Conservation (phyloP, 2,797 vertebrate species). For the Syndactyla subalaris region DNA sequence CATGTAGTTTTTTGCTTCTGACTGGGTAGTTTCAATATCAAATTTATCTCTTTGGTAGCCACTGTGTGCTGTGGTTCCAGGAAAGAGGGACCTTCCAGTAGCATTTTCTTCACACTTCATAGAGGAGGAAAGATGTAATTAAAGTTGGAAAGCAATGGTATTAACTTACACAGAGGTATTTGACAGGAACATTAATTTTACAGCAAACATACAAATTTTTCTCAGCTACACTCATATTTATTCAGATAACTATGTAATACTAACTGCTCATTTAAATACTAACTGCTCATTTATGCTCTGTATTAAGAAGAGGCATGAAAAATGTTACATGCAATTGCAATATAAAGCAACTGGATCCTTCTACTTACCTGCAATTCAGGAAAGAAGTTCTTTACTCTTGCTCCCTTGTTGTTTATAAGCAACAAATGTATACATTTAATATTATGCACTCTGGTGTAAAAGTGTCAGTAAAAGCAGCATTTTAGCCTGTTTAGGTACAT, state of each 20-base stretch:
- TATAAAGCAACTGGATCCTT: background rate
- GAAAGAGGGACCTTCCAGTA: background rate
- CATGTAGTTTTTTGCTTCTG: background rate
- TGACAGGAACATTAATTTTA: slow-evolving; percentile 5
- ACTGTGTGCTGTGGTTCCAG: background rate
- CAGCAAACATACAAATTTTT: slow-evolving; percentile 1
- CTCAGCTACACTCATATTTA: background rate
- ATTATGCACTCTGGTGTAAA: background rate
- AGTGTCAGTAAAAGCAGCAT: background rate
- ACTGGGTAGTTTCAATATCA: slow-evolving; percentile 42
- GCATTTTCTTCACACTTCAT: slow-evolving; percentile 69
- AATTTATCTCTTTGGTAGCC: slow-evolving; percentile 31
- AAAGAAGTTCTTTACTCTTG: background rate
- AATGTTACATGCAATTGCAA: background rate
- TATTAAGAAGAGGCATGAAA: background rate
- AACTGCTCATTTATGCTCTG: background rate
- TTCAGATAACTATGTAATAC: background rate
- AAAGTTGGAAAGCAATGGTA: background rate
- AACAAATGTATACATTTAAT: background rate
- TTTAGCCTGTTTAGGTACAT: background rate
- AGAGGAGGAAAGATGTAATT: slow-evolving; percentile 12
- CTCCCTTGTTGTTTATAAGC: background rate
- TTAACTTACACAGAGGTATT: background rate
- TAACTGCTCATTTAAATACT: slow-evolving; percentile 11
- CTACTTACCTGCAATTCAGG: background rate